A percentile compares a stretch with the other conserved stretches of the same genome.
Conservation (phyloP, 1,140 invertebrate species). For the Drosophila setifemur region DNA sequence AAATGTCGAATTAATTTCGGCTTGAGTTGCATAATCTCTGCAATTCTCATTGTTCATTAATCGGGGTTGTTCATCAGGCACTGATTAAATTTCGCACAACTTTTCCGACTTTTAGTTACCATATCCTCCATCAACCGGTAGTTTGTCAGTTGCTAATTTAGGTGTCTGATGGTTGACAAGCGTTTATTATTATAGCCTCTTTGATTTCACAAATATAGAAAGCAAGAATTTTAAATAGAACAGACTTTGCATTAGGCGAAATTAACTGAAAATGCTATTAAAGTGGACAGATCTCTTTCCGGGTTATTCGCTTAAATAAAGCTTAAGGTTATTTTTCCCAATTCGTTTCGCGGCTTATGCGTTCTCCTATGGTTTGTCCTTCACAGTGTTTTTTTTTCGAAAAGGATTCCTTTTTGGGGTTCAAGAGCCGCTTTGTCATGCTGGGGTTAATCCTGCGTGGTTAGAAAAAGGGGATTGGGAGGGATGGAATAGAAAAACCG, state of each 20-base stretch:
- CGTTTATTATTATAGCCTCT: no score
- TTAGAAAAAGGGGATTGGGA: slow-evolving; percentile 19
- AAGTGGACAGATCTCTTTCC: background rate
- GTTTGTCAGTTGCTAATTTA: no score
- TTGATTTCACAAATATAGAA: no score
- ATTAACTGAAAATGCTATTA: background rate
- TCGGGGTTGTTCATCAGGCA: background rate
- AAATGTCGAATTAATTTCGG: slow-evolving; percentile 28
- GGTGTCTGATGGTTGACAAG: no score
- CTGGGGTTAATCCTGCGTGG: slow-evolving; percentile 38
- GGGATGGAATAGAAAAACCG: background rate
- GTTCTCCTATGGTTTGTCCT: slow-evolving; percentile 28
- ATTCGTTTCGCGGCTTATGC: slow-evolving; percentile 44
- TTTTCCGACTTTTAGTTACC: no score
- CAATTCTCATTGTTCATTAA: background rate
- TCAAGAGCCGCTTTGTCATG: slow-evolving; percentile 37
- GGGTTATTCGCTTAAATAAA: background rate
- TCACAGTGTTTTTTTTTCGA: no score
- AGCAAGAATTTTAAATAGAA: background rate
- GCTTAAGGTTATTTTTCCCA: slow-evolving; percentile 1
- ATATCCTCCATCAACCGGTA: no score
- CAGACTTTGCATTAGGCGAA: background rate
- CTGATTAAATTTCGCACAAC: no score
- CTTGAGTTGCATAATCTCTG: slow-evolving; percentile 26
- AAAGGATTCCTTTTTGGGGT: slow-evolving; percentile 9